These are phyloP conservation scores for Drosophila ambigua DNA, from an alignment of 1,140 invertebrate genomes.

Conservation along the genomic window DNA sequence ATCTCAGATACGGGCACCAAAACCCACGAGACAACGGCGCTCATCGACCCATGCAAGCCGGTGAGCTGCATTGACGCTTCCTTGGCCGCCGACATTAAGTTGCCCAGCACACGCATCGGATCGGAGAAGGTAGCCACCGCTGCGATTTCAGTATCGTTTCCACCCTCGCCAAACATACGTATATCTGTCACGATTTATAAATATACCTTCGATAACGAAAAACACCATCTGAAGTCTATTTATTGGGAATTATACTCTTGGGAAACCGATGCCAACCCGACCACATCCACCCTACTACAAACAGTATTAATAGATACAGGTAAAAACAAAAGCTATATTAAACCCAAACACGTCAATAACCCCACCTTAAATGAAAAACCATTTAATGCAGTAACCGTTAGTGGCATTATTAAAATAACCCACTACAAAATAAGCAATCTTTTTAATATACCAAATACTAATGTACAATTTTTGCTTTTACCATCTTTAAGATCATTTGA, in stretches of 20 bases:
- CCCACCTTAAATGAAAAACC: slow-evolving; percentile 21
- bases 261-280: no score
- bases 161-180: no score
- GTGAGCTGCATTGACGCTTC: not conserved
- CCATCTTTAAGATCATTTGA: slow-evolving; percentile 36
- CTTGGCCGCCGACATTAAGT: no score
- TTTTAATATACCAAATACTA: slow-evolving; percentile 15
- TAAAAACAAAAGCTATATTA: slow-evolving; percentile 46
- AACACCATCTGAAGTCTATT: no score
- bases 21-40: not conserved
- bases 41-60: slow-evolving; percentile 2
- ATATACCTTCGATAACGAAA: no score
- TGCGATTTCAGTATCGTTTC: no score
- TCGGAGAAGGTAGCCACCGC: not conserved
- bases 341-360: slow-evolving; percentile 24
- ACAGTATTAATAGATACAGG: slow-evolving; percentile 19
- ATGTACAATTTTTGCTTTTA: slow-evolving; percentile 29
- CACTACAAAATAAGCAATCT: slow-evolving; percentile 33
- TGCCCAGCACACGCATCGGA: not conserved
- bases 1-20: not conserved
- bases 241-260: no score
- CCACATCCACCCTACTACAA: no score
- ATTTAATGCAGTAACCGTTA: slow-evolving; percentile 38
- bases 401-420: slow-evolving; percentile 28
- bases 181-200: no score